Conservation (phyloP, 2,113 vertebrate species). For the Ceratotherium simum region DNA sequence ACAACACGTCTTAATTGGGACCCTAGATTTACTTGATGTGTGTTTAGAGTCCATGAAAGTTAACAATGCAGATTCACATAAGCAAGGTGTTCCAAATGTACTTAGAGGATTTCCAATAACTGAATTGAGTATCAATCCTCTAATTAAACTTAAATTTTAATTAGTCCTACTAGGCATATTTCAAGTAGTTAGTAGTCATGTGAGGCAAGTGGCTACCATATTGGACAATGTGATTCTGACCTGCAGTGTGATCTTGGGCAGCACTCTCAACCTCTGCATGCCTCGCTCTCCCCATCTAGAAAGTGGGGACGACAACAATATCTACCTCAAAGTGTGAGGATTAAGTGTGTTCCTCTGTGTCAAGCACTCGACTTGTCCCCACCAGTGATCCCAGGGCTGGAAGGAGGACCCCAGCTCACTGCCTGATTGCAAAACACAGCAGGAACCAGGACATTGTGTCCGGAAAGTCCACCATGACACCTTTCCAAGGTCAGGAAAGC, state of each 20-base stretch:
- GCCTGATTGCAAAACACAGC: not conserved
- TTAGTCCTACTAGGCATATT: no score
- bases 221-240: not conserved
- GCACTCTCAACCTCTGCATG: not conserved
- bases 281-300: not conserved
- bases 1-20: no score
- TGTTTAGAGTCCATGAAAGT: no score
- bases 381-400: no score
- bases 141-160: no score
- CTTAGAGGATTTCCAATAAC: no score
- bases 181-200: no score
- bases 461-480: not conserved
- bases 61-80: no score
- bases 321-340: not conserved
- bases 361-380: not conserved
- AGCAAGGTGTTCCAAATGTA: not conserved
- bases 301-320: not conserved
- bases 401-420: not conserved
- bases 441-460: not conserved
- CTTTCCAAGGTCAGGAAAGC: not conserved
- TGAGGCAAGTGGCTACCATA: no score
- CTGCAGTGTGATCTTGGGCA: not conserved
- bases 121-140: not conserved
- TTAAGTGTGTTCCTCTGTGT: not conserved
- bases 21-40: no score